Conservation (phyloP, 2,888 invertebrate genomes). For the Coremacera marginata region DNA sequence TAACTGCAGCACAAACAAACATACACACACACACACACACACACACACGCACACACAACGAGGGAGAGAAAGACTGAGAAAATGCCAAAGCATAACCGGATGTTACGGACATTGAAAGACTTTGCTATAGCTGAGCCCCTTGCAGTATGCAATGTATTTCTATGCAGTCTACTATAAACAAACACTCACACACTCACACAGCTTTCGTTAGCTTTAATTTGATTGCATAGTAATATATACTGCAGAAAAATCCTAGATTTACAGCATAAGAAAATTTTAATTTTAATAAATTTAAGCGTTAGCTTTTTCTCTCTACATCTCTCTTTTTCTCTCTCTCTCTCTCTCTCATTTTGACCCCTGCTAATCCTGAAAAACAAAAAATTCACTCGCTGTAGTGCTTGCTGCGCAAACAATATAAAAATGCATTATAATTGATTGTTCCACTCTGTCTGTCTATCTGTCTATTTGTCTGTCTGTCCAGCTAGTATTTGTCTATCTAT, state of each 20-base stretch:
- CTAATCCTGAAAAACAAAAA: not conserved
- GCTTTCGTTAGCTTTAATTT: not conserved
- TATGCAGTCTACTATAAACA: too few relatives aligned
- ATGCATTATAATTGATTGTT: constrained; percentile 3
- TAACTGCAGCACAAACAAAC: constrained; percentile 24
- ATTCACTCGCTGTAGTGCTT: not conserved
- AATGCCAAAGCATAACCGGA: not conserved
- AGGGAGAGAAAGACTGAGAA: not conserved
- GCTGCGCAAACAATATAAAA: not conserved
- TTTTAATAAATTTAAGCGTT: too few relatives aligned
- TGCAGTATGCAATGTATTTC: not conserved
- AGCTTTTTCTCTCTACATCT: too few relatives aligned
- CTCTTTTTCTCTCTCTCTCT: too few relatives aligned
- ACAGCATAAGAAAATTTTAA: too few relatives aligned
- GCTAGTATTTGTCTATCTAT: not conserved
- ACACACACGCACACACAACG: not conserved
- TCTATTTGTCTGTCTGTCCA: not conserved
- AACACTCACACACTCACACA: not conserved
- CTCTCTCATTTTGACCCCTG: too few relatives aligned
- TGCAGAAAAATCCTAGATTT: too few relatives aligned
- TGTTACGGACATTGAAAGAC: not conserved
- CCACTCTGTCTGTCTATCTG: not conserved
- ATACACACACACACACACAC: not conserved
- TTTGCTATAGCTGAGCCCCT: not conserved
- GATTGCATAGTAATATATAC: too few relatives aligned